Base-by-base conservation (phyloP, 2,888 invertebrate genomes). In the Pristionchus japonicus region DNA sequence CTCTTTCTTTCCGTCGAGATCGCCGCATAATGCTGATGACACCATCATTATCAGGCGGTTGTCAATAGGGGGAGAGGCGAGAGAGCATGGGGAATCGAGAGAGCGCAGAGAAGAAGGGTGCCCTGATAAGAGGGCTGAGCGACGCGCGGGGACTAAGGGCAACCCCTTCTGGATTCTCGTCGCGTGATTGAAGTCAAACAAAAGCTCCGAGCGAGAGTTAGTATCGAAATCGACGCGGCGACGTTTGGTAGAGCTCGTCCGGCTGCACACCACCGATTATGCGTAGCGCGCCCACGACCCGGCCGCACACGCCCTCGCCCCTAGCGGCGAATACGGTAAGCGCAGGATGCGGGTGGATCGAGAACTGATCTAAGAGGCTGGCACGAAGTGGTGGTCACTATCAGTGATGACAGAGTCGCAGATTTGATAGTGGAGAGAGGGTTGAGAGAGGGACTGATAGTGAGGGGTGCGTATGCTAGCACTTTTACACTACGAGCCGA, bases 1-100 rank as follows among this genome's bases (percentile, higher is more conserved):
- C 74, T 40, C n/a, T 34, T 37, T 37, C 15, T 11, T 7, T 7
- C 7, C 40, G 31, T 20, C 37, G 74, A 74, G 40, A 40, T 40
- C 74, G 40, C 40, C 74, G n/a, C 37, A 20, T 74, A 74, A 74
- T 74, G 37, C 74, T 74, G 74, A 74, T 74, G 74, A 74, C 74
- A 74, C 74, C 74, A n/a, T 40, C 4, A 40, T 74, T 74, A 74
- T 74, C 74, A 74, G 74, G 40, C 43, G 74, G n/a, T 23, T 74
- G 74, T 74, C 74, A 74, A 74, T 31, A 74, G 40, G 9, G 40
- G 23, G 74, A n/a, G 20, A 4, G 74, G n/a, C 74, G 74, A 74
- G 74, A 74, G 40, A 74, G 40, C 43, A 43, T 11, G 40, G 74
- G 1, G 37, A 40, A 43, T 40, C 23, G 43, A 43, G 74, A 74